Conservation (phyloP, 1,140 invertebrate genomes). For the Leptopilina clavipes region DNA sequence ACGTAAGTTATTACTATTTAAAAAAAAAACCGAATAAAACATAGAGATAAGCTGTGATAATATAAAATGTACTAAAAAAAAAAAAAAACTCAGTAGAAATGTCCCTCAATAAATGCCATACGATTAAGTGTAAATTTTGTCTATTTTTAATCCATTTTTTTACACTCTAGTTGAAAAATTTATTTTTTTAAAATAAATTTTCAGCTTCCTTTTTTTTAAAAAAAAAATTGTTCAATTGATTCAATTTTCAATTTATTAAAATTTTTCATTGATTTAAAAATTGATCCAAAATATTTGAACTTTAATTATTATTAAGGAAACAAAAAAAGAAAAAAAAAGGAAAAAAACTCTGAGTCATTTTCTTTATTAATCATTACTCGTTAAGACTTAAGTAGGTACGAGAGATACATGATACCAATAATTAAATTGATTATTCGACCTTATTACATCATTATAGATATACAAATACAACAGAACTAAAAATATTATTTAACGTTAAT, state of each 20-base stretch:
- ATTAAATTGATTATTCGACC: conserved; percentile 70
- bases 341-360: conserved; percentile 48
- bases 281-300: too few relatives aligned
- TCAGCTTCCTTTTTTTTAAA: too few relatives aligned
- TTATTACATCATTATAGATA: conserved; percentile 71
- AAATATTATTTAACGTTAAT: conserved; percentile 66
- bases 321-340: too few relatives aligned
- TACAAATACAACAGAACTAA: conserved; percentile 74
- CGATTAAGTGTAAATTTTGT: conserved; percentile 32
- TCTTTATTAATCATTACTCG: conserved; percentile 63
- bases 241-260: too few relatives aligned
- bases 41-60: conserved; percentile 71
- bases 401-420: conserved; percentile 70
- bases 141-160: conserved; percentile 4
- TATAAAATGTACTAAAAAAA: conserved; percentile 61
- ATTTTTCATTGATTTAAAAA: too few relatives aligned
- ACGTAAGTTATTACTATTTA: conserved; percentile 37
- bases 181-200: too few relatives aligned
- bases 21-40: conserved; percentile 43
- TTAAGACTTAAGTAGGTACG: conserved; percentile 69
- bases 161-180: too few relatives aligned
- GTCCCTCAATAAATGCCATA: conserved; percentile 22
- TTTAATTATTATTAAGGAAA: too few relatives aligned
- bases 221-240: too few relatives aligned
- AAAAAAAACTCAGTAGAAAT: conserved; percentile 31